Evolutionary conservation across 2,113 vertebrate species (phyloP).

Genomic region (Mormyrus lacerda): DNA sequence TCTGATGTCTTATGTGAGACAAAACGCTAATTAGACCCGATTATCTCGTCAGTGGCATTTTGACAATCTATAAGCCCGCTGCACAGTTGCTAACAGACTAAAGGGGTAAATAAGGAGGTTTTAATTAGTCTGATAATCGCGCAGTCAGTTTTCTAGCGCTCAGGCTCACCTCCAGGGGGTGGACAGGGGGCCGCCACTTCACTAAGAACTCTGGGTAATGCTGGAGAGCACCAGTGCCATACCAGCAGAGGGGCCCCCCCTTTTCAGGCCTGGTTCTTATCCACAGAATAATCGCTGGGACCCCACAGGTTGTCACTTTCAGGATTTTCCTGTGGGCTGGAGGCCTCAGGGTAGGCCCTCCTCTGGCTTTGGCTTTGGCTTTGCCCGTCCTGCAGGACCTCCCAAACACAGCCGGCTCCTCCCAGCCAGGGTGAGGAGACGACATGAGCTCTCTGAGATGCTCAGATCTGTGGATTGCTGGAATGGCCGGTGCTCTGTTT

Average conservation of each 20-base stretch:
- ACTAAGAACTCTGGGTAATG: neutral
- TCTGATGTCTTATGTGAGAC: neutral
- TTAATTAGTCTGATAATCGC: slow-evolving; percentile 15
- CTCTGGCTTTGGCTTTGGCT: no score
- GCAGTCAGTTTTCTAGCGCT: neutral
- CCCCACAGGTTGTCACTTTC: neutral
- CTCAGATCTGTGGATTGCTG: neutral
- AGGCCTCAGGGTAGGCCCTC: neutral
- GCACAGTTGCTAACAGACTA: neutral
- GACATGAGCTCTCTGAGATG: neutral
- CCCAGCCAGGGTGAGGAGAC: no score
- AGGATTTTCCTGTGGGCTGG: neutral
- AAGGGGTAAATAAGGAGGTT: slow-evolving; percentile 10
- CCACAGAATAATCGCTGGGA: neutral
- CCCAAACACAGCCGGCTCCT: neutral
- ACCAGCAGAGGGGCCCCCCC: neutral
- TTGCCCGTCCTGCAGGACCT: neutral
- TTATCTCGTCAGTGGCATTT: slow-evolving; percentile 14
- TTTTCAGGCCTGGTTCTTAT: neutral
- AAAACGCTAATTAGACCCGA: slow-evolving; percentile 18
- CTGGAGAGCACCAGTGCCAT: neutral
- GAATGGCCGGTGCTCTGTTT: neutral
- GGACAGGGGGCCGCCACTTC: neutral
- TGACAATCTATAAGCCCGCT: neutral
- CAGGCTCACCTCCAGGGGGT: neutral